phyloP scores from a whole-genome alignment of 2,888 invertebrate species.

The Eristalis pertinax region DNA sequence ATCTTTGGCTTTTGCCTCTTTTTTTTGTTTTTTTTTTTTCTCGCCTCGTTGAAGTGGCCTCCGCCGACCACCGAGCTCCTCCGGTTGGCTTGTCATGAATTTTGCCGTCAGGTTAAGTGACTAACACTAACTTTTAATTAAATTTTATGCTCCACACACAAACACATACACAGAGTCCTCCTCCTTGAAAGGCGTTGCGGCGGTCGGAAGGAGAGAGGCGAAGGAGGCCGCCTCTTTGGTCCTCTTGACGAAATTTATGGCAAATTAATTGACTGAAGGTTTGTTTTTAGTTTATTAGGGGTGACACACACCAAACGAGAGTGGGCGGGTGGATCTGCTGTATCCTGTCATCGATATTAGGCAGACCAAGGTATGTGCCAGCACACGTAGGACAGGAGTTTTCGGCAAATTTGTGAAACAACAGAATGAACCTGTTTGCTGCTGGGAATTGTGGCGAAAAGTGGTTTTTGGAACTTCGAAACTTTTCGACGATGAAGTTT shows the following conservation, averaged over 20 bases:
- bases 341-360: too few species aligned
- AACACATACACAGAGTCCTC: background rate
- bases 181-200: slow-evolving; percentile 15
- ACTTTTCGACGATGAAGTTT: slow-evolving; percentile 7
- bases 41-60: background rate
- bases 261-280: slow-evolving; percentile 68
- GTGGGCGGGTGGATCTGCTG: too few species aligned
- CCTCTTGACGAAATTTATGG: slow-evolving; percentile 48
- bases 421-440: background rate
- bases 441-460: slow-evolving; percentile 14
- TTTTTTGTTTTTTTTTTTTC: slow-evolving; percentile 2
- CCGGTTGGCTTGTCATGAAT: slow-evolving; percentile 31
- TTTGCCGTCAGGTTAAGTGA: slow-evolving; percentile 53
- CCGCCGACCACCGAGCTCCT: background rate
- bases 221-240: background rate
- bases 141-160: slow-evolving; percentile 47
- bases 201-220: background rate
- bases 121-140: slow-evolving; percentile 70
- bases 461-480: slow-evolving; percentile 27
- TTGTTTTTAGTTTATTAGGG: slow-evolving; percentile 64
- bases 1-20: slow-evolving; percentile 1
- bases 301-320: slow-evolving; percentile 1
- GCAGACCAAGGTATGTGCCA: slow-evolving; percentile 28
- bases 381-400: slow-evolving; percentile 18
- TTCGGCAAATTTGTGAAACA: background rate